These are phyloP conservation scores for Doryteuthis pealeii DNA, from an alignment of 1,140 invertebrate species.

Conservation along the genomic window DNA sequence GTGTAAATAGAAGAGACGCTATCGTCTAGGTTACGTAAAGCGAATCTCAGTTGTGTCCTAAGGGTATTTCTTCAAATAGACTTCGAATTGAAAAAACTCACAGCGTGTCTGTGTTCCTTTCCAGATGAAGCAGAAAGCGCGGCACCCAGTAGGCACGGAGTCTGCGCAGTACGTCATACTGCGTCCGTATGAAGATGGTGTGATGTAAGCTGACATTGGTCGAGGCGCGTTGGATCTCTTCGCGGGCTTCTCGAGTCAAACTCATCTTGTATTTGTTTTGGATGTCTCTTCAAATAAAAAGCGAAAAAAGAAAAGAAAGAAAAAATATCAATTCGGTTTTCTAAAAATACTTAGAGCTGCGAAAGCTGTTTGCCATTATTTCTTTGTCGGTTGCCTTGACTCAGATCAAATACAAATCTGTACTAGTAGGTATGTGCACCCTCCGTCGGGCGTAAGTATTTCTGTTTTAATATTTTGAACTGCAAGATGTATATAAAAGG, in stretches of 20 bases:
- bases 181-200: slow-evolving; percentile 58
- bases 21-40: too few species aligned
- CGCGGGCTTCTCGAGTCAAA: slow-evolving; percentile 52
- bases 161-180: slow-evolving; percentile 59
- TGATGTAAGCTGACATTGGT: slow-evolving; percentile 51
- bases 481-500: too few species aligned
- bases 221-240: slow-evolving; percentile 47
- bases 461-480: too few species aligned
- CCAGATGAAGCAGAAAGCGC: slow-evolving; percentile 55
- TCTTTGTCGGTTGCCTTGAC: too few species aligned
- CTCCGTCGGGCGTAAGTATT: too few species aligned
- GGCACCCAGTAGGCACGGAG: slow-evolving; percentile 59
- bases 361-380: too few species aligned
- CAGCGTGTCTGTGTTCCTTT: slow-evolving; percentile 32
- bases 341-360: too few species aligned
- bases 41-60: too few species aligned
- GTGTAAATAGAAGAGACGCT: too few species aligned
- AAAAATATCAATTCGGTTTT: slow-evolving; percentile 8
- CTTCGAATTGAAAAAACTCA: neutral
- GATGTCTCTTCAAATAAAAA: slow-evolving; percentile 46
- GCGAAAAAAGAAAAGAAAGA: slow-evolving; percentile 15
- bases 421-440: too few species aligned
- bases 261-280: slow-evolving; percentile 58
- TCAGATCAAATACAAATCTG: too few species aligned
- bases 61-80: too few species aligned